Evolutionary conservation across 2,888 invertebrate genomes (phyloP).

Genomic region (Lasioglossum oenotherae): DNA sequence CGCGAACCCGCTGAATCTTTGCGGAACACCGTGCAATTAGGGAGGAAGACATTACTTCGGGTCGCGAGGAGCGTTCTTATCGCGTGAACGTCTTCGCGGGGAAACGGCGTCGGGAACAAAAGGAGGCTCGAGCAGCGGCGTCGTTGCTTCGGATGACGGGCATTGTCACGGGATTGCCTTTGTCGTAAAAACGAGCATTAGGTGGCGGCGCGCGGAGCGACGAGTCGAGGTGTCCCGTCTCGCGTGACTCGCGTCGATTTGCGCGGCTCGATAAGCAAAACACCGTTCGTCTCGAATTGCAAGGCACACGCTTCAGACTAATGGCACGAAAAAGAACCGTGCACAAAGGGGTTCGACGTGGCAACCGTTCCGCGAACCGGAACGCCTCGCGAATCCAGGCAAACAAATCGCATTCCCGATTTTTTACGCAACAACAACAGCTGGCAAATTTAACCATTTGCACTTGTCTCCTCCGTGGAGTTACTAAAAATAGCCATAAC

Average conservation of each 20-base stretch:
- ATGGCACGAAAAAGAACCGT: constrained; percentile 13
- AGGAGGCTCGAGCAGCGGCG: not conserved
- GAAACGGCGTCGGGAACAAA: not conserved
- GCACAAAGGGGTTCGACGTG: not conserved
- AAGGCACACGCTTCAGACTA: not conserved
- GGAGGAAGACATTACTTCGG: not conserved
- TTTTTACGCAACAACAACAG: not conserved
- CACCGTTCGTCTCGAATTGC: constrained; percentile 27
- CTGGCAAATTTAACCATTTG: not conserved
- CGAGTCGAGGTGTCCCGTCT: constrained; percentile 21
- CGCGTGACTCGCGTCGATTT: constrained; percentile 25
- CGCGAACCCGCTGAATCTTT: not conserved
- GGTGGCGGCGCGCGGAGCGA: constrained; percentile 1
- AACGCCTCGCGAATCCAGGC: not conserved
- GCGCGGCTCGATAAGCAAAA: constrained; percentile 44
- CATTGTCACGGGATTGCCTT: not conserved
- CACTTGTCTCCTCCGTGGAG: not conserved
- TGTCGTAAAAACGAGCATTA: constrained; percentile 28
- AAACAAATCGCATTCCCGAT: constrained; percentile 17
- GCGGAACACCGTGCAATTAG: not conserved
- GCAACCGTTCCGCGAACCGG: not conserved
- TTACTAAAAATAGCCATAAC: too few species aligned
- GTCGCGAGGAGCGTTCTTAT: not conserved
- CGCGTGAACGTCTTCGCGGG: not conserved
- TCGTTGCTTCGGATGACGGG: constrained; percentile 20